Evolutionary conservation across 2,888 invertebrate genomes (phyloP).

Genomic region (Junonia oenone): DNA sequence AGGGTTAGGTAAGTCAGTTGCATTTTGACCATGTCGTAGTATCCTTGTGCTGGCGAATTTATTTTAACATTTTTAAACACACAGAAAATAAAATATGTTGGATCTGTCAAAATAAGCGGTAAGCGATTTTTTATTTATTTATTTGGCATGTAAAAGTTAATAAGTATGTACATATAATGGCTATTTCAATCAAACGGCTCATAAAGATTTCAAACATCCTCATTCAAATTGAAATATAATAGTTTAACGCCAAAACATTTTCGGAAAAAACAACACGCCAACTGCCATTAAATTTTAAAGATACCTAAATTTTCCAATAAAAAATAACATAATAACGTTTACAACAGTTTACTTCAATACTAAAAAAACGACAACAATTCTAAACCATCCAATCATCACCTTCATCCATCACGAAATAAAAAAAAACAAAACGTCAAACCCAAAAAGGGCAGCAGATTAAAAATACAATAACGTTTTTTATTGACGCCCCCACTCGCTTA

Average conservation of each 20-base stretch:
- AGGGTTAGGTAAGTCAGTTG: constrained; percentile 67
- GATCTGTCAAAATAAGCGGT: background rate
- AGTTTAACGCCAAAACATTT: background rate
- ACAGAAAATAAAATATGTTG: background rate
- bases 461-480: constrained; percentile 14
- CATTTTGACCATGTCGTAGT: constrained; percentile 51
- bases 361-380: background rate
- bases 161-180: background rate
- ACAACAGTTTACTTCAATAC: background rate
- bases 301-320: no score
- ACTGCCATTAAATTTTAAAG: no score
- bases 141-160: background rate
- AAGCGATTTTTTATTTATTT: background rate
- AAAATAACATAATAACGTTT: no score
- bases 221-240: background rate
- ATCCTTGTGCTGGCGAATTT: constrained; percentile 14
- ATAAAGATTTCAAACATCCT: background rate
- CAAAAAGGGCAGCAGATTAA: constrained; percentile 7
- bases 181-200: background rate
- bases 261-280: no score
- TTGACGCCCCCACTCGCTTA: constrained; percentile 32
- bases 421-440: constrained; percentile 1
- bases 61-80: background rate
- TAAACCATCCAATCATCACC: constrained; percentile 5
- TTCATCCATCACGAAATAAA: background rate